Base-by-base conservation (phyloP, 2,888 invertebrate genomes). In the Zaprionus bogoriensis region DNA sequence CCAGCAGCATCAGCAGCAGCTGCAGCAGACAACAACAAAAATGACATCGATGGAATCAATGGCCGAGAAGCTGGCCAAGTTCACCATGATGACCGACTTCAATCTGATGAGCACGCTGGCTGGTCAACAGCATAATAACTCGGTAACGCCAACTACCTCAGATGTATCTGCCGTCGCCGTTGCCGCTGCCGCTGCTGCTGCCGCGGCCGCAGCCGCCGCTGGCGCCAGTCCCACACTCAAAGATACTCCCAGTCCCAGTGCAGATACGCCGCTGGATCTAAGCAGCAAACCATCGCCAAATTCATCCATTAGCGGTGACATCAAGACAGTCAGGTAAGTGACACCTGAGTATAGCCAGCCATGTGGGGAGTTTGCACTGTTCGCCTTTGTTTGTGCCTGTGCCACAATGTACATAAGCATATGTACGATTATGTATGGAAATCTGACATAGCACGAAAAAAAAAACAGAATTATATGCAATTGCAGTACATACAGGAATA, bases 281-380 rank as follows among this genome's bases (percentile, higher is more conserved):
- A 96, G 96, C 92, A 95, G 96, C 89, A 96, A 93, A 92, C 95
- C 92, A 87, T 94, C 92, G 72, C 92, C 92, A 71, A 90, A 89
- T 77, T 90, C 89, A 87, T 89, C 89, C 81, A 88, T 89, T 61
- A 88, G 89, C 81, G 89, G 90, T 60, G 93, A 93, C 89, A 91
- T 92, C 74, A 93, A 95, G 91, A 91, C 95, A 94, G 94, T 93
- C 92, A 95, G 96, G 89, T 89, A 53, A 83, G 88, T 80, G 9
- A 30, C 19, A 57, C 10, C 23, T 7, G 3, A 51, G 27, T 22
- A 53, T n/a, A n/a, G n/a, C n/a, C n/a, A n/a, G n/a, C n/a, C n/a
- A n/a, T n/a, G n/a, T n/a, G n/a, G n/a, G n/a, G n/a, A n/a, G n/a
- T n/a, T n/a, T n/a, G n/a, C n/a, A n/a, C n/a, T n/a, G n/a, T n/a